Conservation (phyloP, 23 tunicate genomes). For the Trididemnum nubilum region DNA sequence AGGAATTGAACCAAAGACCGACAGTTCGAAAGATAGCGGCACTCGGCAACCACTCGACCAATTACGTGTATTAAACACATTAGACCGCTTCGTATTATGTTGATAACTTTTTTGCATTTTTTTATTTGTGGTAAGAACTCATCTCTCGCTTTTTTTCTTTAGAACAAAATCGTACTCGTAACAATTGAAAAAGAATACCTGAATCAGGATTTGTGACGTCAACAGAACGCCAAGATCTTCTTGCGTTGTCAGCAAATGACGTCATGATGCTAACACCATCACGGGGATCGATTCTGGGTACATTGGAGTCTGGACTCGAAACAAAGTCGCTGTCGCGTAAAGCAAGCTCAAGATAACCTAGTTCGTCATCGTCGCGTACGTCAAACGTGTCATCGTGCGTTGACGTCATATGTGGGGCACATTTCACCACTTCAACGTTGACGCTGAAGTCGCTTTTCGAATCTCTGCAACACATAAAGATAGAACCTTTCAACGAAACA, state of each 20-base stretch:
- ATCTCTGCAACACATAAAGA: background rate
- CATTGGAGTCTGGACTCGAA: background rate
- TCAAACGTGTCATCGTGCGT: background rate
- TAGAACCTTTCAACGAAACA: no score
- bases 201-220: constrained; percentile 45
- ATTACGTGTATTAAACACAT: no score
- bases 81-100: no score
- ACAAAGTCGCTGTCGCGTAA: background rate
- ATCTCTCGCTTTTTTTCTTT: no score
- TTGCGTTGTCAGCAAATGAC: constrained; percentile 58
- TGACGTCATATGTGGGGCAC: constrained; percentile 17
- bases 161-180: no score
- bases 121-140: no score
- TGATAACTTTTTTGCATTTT: no score
- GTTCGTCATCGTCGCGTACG: background rate
- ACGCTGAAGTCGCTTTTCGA: constrained; percentile 13
- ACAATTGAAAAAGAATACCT: no score
- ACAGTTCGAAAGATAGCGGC: no score
- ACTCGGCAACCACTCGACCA: no score
- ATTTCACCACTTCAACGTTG: constrained; percentile 16
- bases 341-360: background rate
- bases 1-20: background rate
- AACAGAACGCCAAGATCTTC: constrained; percentile 35
- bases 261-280: constrained; percentile 29
- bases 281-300: constrained; percentile 18